Evolutionary conservation across 2,113 vertebrate genomes (phyloP).

Genomic region (Speoplatyrhinus poulsoni): DNA sequence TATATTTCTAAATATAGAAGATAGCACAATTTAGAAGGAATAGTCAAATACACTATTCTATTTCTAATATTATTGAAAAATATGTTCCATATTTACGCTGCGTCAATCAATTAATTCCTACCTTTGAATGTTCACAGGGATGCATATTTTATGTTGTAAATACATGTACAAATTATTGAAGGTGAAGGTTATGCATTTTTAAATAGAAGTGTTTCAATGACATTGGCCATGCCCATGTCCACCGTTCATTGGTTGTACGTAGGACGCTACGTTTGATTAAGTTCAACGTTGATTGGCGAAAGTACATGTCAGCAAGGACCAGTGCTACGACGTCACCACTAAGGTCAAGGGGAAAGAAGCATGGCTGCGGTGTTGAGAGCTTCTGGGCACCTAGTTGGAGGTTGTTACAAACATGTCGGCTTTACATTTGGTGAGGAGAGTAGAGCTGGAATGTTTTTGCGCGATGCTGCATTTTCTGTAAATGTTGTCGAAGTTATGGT

Average conservation of each 20-base stretch:
- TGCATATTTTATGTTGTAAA: too few species aligned
- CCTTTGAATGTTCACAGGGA: too few species aligned
- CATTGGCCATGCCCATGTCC: slow-evolving; percentile 28
- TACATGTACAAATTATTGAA: too few species aligned
- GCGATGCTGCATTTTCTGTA: background rate
- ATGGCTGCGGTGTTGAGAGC: slow-evolving; percentile 79
- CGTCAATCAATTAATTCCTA: too few species aligned
- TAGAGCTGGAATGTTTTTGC: background rate
- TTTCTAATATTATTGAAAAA: too few species aligned
- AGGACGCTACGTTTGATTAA: background rate
- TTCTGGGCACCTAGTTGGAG: slow-evolving; percentile 65
- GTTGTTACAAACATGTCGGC: slow-evolving; percentile 68
- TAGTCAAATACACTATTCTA: background rate
- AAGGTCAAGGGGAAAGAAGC: slow-evolving; percentile 71
- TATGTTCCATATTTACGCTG: too few species aligned
- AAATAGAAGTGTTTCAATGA: background rate
- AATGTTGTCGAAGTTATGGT: too few species aligned
- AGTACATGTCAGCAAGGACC: slow-evolving; percentile 12
- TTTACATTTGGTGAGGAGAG: slow-evolving; percentile 68
- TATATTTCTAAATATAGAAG: background rate
- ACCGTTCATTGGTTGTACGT: slow-evolving; percentile 43
- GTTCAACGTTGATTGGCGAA: slow-evolving; percentile 51
- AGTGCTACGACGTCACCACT: slow-evolving; percentile 29
- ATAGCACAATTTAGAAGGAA: background rate
- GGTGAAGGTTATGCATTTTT: background rate